Evolutionary conservation across 2,113 vertebrate species (phyloP).

Genomic region (Oryzias celebensis): DNA sequence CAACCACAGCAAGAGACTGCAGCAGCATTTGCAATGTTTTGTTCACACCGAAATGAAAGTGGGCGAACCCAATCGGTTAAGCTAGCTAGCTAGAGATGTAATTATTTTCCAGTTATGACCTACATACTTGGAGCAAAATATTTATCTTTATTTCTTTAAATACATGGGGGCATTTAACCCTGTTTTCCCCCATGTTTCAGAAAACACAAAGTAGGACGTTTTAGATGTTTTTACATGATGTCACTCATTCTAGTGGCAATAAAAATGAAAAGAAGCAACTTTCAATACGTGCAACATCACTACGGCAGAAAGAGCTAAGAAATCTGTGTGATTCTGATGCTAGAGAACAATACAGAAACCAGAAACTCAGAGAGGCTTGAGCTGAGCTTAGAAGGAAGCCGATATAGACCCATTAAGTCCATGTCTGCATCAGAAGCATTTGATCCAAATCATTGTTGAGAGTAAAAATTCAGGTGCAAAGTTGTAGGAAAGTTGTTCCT

Average conservation of each 20-base stretch:
- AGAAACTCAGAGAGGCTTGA: constrained; percentile 42
- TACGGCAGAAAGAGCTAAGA: constrained; percentile 13
- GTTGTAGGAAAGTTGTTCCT: constrained; percentile 24
- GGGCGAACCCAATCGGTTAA: too few relatives aligned
- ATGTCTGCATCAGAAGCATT: constrained; percentile 24
- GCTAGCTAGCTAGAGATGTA: background rate
- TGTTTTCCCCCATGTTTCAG: too few relatives aligned
- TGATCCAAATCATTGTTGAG: constrained; percentile 26
- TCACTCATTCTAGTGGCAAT: too few relatives aligned
- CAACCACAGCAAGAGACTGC: background rate
- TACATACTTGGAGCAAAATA: constrained; percentile 10
- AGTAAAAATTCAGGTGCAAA: constrained; percentile 38
- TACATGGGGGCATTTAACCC: too few relatives aligned
- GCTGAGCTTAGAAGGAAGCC: constrained; percentile 19
- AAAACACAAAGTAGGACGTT: too few relatives aligned
- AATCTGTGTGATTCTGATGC: constrained; percentile 36
- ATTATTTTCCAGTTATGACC: constrained; percentile 1
- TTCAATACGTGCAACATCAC: background rate
- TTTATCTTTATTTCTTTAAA: too few relatives aligned
- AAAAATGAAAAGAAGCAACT: background rate
- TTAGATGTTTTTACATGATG: too few relatives aligned
- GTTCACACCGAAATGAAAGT: too few relatives aligned
- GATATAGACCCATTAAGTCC: constrained; percentile 46
- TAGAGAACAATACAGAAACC: constrained; percentile 39
- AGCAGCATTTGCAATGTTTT: too few relatives aligned